Evolutionary conservation across 1,140 invertebrate species (phyloP).

Genomic region (Stratiolaelaps scimitus): DNA sequence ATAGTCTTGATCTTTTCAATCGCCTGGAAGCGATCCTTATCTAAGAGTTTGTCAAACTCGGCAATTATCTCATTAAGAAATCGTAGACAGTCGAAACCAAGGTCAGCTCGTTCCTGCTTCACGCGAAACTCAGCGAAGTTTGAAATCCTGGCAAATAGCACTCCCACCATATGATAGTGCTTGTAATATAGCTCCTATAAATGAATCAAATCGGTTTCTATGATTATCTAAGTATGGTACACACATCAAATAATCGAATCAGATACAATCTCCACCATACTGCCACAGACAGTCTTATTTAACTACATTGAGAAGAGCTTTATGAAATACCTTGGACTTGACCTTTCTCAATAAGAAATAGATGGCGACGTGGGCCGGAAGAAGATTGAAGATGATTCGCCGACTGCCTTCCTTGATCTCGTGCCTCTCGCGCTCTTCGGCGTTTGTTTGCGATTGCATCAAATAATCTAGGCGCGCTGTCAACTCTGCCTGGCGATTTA

Average conservation of each 20-base stretch:
- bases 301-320: too few species aligned
- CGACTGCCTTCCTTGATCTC: constrained; percentile 69
- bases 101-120: constrained; percentile 79
- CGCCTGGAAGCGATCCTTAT: constrained; percentile 66
- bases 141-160: constrained; percentile 83
- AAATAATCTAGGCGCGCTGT: constrained; percentile 69
- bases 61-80: constrained; percentile 77
- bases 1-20: constrained; percentile 96
- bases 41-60: constrained; percentile 73
- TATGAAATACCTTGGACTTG: too few species aligned
- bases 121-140: constrained; percentile 95
- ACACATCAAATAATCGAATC: too few species aligned
- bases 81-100: constrained; percentile 75
- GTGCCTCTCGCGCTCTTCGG: constrained; percentile 80
- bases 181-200: constrained; percentile 81
- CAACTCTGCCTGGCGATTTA: constrained; percentile 70
- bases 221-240: too few species aligned
- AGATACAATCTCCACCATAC: too few species aligned
- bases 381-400: constrained; percentile 76
- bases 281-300: too few species aligned
- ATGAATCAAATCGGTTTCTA: background rate
- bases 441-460: constrained; percentile 64
- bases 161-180: constrained; percentile 76
- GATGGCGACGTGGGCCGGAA: constrained; percentile 79
- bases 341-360: constrained; percentile 54